A percentile compares a stretch with the other conserved stretches of the same genome.
Conservation (phyloP, 2,888 invertebrate species). For the Cyaniris semiargus region DNA sequence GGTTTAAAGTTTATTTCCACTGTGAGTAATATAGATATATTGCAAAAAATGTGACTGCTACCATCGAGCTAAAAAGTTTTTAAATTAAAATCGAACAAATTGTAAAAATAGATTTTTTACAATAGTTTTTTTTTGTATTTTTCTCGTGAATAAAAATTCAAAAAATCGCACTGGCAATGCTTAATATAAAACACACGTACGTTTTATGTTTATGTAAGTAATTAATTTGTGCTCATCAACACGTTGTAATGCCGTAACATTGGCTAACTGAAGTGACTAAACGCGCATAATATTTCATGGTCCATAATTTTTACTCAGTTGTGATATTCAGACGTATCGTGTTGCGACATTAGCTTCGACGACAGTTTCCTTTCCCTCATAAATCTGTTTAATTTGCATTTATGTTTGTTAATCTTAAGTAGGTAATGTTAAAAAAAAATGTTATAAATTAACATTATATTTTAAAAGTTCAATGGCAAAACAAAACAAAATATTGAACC, state of each 20-base stretch:
- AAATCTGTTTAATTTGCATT: neutral
- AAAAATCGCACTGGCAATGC: neutral
- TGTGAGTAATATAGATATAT: neutral
- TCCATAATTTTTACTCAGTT: conserved; percentile 29
- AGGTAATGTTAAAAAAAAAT: neutral
- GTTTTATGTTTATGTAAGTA: conserved; percentile 23
- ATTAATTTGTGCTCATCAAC: conserved; percentile 31
- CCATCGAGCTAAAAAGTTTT: no score
- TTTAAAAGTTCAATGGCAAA: neutral
- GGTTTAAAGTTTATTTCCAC: neutral
- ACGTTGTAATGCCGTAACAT: conserved; percentile 29
- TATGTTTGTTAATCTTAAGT: neutral
- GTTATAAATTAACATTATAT: no score
- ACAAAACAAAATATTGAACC: neutral
- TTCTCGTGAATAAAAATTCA: neutral
- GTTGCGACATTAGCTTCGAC: conserved; percentile 12
- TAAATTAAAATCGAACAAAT: no score
- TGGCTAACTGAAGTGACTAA: conserved; percentile 30
- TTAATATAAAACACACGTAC: conserved; percentile 9
- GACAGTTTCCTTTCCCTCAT: conserved; percentile 26
- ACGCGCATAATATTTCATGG: conserved; percentile 30
- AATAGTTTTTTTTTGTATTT: neutral
- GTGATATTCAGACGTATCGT: conserved; percentile 20
- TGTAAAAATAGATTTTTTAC: no score
- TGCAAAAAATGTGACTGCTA: no score